Percentiles rank a stretch among this genome's conserved stretches.
phyloP scores from a whole-genome alignment of 2,113 vertebrate species.

The Hirundichthys speculiger region DNA sequence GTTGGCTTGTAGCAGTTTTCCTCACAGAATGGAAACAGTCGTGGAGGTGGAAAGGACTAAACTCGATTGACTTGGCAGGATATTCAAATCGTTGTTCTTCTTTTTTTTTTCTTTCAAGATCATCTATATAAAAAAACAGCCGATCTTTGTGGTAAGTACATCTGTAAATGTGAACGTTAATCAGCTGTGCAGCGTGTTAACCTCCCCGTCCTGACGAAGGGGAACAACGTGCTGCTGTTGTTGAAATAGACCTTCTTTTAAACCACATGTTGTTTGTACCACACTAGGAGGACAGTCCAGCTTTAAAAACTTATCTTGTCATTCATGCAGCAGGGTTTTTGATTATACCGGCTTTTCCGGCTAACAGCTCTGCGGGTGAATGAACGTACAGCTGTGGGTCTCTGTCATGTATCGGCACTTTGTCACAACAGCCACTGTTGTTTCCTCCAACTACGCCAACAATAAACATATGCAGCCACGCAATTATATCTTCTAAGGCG shows the following conservation, averaged over 20 bases:
- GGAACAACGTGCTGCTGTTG: slow-evolving; percentile 13
- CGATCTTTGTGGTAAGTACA: slow-evolving; percentile 55
- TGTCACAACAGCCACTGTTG: background rate
- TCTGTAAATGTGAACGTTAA: background rate
- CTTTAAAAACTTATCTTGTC: background rate
- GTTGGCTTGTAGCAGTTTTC: slow-evolving; percentile 48
- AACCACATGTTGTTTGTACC: too few relatives aligned
- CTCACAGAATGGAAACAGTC: slow-evolving; percentile 71
- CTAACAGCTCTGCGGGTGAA: slow-evolving; percentile 20
- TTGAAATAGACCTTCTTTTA: background rate
- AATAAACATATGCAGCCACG: background rate
- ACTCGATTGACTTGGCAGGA: slow-evolving; percentile 51
- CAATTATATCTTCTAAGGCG: background rate
- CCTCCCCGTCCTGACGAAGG: slow-evolving; percentile 1
- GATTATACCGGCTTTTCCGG: slow-evolving; percentile 67
- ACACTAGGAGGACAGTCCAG: too few relatives aligned
- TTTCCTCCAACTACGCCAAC: background rate
- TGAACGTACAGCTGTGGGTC: slow-evolving; percentile 2
- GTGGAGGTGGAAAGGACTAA: slow-evolving; percentile 68
- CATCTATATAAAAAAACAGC: slow-evolving; percentile 21
- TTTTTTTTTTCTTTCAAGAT: background rate
- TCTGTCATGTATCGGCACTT: background rate
- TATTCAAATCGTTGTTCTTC: slow-evolving; percentile 32
- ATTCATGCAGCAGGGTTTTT: slow-evolving; percentile 27
- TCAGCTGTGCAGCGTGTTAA: background rate